Conservation (phyloP, 2,888 invertebrate genomes). For the Bruchidius siliquastri region DNA sequence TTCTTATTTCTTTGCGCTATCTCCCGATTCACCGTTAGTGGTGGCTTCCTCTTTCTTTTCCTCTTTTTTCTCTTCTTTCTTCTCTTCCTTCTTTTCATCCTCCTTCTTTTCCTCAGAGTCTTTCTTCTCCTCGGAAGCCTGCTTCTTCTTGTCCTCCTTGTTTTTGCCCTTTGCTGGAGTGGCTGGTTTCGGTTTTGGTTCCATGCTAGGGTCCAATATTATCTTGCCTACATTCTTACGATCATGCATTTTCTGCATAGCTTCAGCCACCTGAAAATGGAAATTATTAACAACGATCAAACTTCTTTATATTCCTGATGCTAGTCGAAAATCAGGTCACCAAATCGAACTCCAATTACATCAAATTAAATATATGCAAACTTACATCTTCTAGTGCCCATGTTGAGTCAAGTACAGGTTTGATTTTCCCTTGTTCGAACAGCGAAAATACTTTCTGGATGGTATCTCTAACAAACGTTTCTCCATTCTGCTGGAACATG, state of each 20-base stretch:
- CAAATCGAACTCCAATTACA: too few species aligned
- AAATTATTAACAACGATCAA: too few species aligned
- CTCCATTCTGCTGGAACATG: conserved; percentile 72
- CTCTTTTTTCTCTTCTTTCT: conserved; percentile 46
- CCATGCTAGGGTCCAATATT: conserved; percentile 73
- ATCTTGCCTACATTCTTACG: conserved; percentile 88
- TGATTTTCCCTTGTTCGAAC: conserved; percentile 74
- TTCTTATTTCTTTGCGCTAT: conserved; percentile 43
- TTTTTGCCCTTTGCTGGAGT: conserved; percentile 72
- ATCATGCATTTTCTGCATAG: conserved; percentile 91
- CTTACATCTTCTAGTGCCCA: conserved; percentile 85
- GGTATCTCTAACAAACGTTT: conserved; percentile 64
- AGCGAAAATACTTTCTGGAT: conserved; percentile 70
- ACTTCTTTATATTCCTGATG: too few species aligned
- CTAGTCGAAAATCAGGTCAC: neutral
- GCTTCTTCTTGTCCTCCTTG: conserved; percentile 68
- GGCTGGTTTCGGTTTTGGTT: conserved; percentile 74
- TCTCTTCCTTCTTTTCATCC: conserved; percentile 37
- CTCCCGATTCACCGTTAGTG: conserved; percentile 53
- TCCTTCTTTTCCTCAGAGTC: conserved; percentile 54
- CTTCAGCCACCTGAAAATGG: conserved; percentile 71
- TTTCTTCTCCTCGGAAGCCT: conserved; percentile 58
- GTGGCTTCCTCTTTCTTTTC: conserved; percentile 29
- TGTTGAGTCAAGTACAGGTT: conserved; percentile 77
- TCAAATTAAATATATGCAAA: too few species aligned